Evolutionary conservation across 2,888 invertebrate genomes (phyloP).

Genomic region (Tromatobia lineatoria): DNA sequence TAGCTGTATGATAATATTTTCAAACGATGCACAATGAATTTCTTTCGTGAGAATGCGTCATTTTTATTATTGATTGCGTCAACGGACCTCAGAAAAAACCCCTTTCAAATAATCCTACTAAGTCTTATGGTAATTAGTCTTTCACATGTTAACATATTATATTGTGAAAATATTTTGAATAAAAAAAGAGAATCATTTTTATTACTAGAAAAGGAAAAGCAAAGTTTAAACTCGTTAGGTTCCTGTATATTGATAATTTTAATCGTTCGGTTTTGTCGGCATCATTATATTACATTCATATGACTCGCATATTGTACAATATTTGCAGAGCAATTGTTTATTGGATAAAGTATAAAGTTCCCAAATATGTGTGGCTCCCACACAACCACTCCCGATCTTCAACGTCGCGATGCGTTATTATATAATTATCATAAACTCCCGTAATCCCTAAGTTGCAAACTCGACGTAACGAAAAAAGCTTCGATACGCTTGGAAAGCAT

Average conservation of each 20-base stretch:
- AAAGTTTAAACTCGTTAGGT: not conserved
- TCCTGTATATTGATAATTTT: constrained; percentile 73
- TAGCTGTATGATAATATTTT: constrained; percentile 70
- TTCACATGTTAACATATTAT: too few species aligned
- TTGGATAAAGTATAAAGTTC: constrained; percentile 76
- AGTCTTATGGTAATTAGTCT: not conserved
- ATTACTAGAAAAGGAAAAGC: not conserved
- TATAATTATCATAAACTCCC: constrained; percentile 57
- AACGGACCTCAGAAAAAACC: constrained; percentile 5
- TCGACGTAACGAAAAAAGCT: constrained; percentile 37
- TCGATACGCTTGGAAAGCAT: constrained; percentile 76
- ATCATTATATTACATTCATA: constrained; percentile 83
- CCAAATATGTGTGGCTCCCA: constrained; percentile 73
- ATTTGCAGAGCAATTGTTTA: constrained; percentile 79
- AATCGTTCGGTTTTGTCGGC: constrained; percentile 67
- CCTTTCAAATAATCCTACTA: not conserved
- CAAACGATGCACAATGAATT: constrained; percentile 54
- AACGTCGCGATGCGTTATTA: constrained; percentile 61
- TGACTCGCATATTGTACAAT: constrained; percentile 84
- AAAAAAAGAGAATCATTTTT: not conserved
- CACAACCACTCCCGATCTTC: constrained; percentile 61
- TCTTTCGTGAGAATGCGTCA: not conserved
- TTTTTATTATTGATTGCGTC: not conserved
- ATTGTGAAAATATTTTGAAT: constrained; percentile 30
- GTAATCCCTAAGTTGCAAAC: constrained; percentile 53